Evolutionary conservation across 2,888 invertebrate species (phyloP).

Genomic region (Anaspis maculata): DNA sequence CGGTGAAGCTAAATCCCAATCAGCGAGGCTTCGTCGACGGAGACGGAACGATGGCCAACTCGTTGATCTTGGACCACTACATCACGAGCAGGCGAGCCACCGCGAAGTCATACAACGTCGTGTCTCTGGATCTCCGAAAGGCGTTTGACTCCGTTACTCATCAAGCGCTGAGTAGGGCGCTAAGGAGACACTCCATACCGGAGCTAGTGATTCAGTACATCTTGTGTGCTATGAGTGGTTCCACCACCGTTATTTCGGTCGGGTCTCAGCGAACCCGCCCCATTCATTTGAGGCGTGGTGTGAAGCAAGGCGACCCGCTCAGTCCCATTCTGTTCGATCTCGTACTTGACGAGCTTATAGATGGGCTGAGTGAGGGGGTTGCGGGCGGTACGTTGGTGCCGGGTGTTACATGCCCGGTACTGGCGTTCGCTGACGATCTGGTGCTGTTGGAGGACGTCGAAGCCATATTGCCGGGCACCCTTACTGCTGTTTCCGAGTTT

Average conservation of each 20-base stretch:
- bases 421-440: slow-evolving; percentile 21
- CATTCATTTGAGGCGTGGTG: slow-evolving; percentile 26
- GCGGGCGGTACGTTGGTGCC: background rate
- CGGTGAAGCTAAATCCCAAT: background rate
- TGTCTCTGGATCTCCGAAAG: background rate
- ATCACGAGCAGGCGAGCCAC: background rate
- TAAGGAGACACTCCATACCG: background rate
- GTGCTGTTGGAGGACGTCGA: slow-evolving; percentile 9
- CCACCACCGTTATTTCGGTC: slow-evolving; percentile 17
- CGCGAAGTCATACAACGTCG: background rate
- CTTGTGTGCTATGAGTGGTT: slow-evolving; percentile 18
- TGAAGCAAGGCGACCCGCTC: slow-evolving; percentile 38
- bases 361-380: background rate
- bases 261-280: slow-evolving; percentile 6
- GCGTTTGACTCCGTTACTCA: slow-evolving; percentile 5
- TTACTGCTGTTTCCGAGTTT: too few relatives aligned
- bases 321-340: slow-evolving; percentile 26
- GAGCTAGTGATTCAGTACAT: slow-evolving; percentile 9
- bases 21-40: background rate
- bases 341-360: slow-evolving; percentile 24
- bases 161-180: background rate
- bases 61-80: background rate
- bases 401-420: background rate
- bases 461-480: slow-evolving; percentile 1
- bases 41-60: background rate